Percentiles rank a stretch among this genome's conserved stretches.
Evolutionary conservation across 2,113 vertebrate genomes (phyloP).

Genomic region (Shinisaurus crocodilurus): DNA sequence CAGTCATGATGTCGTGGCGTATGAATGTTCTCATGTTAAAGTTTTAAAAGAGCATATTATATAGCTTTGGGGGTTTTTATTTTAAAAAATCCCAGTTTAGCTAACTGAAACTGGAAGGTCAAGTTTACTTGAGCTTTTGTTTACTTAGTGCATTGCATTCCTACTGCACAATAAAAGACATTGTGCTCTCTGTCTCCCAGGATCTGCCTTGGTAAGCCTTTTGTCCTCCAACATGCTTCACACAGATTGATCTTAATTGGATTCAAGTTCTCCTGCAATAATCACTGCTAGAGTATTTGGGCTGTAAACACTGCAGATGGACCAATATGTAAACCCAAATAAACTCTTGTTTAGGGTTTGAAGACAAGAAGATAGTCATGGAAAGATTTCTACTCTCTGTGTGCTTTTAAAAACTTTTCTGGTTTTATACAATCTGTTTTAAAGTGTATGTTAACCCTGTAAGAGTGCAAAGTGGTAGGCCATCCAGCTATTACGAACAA

Average conservation of each 20-base stretch:
- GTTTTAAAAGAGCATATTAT: slow-evolving; percentile 10
- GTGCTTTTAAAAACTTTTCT: neutral
- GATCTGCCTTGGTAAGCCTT: slow-evolving; percentile 23
- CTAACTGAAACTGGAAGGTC: slow-evolving; percentile 1
- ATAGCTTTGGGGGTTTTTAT: neutral
- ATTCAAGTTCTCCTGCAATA: slow-evolving; percentile 26
- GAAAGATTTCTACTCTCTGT: neutral
- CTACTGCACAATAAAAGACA: slow-evolving; percentile 24
- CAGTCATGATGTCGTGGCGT: neutral
- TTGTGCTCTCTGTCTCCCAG: slow-evolving; percentile 19
- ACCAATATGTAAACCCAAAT: slow-evolving; percentile 3
- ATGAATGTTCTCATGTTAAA: neutral
- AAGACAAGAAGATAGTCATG: neutral
- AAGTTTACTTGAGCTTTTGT: slow-evolving; percentile 21
- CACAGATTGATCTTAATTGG: slow-evolving; percentile 35
- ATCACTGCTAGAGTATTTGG: slow-evolving; percentile 14
- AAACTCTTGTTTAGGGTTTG: neutral
- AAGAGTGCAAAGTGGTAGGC: neutral
- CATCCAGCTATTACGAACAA: neutral
- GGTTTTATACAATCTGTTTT: neutral
- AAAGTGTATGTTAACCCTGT: neutral
- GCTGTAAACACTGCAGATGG: slow-evolving; percentile 17
- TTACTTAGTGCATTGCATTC: slow-evolving; percentile 11
- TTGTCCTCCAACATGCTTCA: slow-evolving; percentile 28
- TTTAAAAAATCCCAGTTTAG: neutral